These are phyloP conservation scores for Ostrea denselamellosa DNA, from an alignment of 1,140 invertebrate genomes.

Conservation along the genomic window DNA sequence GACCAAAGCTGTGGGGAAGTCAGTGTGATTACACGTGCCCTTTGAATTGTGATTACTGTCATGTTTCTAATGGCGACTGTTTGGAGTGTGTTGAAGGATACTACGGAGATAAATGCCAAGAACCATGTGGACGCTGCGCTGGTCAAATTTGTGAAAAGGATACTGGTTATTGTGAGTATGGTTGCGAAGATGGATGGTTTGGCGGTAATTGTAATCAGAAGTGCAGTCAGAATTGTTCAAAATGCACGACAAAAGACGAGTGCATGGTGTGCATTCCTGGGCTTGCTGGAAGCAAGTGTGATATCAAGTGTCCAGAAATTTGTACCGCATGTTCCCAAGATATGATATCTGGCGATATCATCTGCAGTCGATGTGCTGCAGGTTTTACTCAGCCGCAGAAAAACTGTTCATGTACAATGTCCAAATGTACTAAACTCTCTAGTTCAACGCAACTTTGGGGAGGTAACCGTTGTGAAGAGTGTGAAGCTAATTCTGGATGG, in stretches of 20 bases:
- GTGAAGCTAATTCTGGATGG: slow-evolving; percentile 36
- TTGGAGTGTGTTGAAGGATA: slow-evolving; percentile 43
- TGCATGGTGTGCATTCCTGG: slow-evolving; percentile 42
- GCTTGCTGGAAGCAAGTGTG: slow-evolving; percentile 41
- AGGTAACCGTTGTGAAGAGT: not conserved
- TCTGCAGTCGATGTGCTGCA: slow-evolving; percentile 39
- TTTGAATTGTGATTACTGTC: slow-evolving; percentile 31
- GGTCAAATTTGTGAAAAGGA: slow-evolving; percentile 22
- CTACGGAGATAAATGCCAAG: slow-evolving; percentile 41
- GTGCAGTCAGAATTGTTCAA: slow-evolving; percentile 47
- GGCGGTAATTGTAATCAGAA: slow-evolving; percentile 31
- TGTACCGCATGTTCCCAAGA: slow-evolving; percentile 39
- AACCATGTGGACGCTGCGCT: slow-evolving; percentile 40
- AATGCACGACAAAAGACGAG: slow-evolving; percentile 27
- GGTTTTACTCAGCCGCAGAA: slow-evolving; percentile 28
- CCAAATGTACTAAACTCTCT: slow-evolving; percentile 14
- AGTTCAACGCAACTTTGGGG: not conserved
- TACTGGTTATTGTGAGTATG: slow-evolving; percentile 42
- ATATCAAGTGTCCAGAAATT: slow-evolving; percentile 45
- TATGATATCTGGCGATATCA: not conserved
- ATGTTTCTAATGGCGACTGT: slow-evolving; percentile 41
- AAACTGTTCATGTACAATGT: slow-evolving; percentile 42
- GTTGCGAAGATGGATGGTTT: slow-evolving; percentile 48
- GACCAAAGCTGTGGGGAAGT: slow-evolving; percentile 16
- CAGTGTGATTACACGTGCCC: slow-evolving; percentile 11